Conservation (phyloP, 1,140 invertebrate species). For the Ips nitidus region DNA sequence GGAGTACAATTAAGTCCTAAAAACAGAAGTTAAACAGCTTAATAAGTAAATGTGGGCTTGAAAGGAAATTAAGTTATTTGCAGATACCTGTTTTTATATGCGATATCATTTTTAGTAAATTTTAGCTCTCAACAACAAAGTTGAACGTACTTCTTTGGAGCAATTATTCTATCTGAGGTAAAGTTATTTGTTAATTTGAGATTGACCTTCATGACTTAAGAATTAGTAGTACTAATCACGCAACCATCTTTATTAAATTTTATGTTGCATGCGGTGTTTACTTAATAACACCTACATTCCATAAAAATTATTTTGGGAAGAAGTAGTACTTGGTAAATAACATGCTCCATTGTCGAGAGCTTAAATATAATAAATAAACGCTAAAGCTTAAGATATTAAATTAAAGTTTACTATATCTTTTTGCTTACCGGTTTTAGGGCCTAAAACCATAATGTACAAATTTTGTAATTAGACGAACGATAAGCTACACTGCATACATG, state of each 20-base stretch:
- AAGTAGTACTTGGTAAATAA: too few species aligned
- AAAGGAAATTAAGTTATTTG: not conserved
- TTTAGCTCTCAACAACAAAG: too few species aligned
- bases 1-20: constrained; percentile 78
- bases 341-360: too few species aligned
- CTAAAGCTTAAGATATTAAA: too few species aligned
- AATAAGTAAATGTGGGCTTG: not conserved
- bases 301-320: too few species aligned
- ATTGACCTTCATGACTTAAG: constrained; percentile 2
- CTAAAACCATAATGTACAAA: too few species aligned
- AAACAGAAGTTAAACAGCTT: constrained; percentile 22
- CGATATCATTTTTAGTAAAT: not conserved
- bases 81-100: not conserved
- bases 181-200: not conserved
- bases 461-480: too few species aligned
- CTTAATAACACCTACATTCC: not conserved
- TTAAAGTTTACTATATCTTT: too few species aligned
- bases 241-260: not conserved
- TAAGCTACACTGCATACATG: too few species aligned
- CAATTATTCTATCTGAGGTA: not conserved
- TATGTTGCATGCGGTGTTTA: constrained; percentile 1
- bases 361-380: too few species aligned
- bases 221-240: constrained; percentile 2
- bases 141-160: not conserved
- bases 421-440: too few species aligned